Percentiles rank a stretch among this genome's conserved stretches.
phyloP scores from a whole-genome alignment of 2,888 invertebrate genomes.

The Monochamus alternatus region DNA sequence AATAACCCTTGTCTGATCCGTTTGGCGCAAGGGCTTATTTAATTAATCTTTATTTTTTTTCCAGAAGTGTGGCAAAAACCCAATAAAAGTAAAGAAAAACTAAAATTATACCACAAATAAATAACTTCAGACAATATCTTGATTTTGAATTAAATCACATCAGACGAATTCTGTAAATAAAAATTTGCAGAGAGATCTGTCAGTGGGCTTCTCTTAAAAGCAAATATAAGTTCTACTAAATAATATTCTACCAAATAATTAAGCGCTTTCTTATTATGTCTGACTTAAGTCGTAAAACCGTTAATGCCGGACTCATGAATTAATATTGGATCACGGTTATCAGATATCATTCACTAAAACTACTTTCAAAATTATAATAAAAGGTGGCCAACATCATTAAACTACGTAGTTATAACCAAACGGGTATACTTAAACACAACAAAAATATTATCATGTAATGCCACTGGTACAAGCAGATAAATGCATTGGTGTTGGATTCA shows the following conservation, averaged over 20 bases:
- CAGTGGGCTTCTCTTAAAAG: too few species aligned
- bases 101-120: too few species aligned
- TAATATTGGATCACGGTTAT: constrained; percentile 1
- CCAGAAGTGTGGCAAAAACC: too few species aligned
- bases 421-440: not conserved
- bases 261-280: not conserved
- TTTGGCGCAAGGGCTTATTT: too few species aligned
- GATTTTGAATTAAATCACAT: too few species aligned
- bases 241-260: not conserved
- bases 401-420: not conserved
- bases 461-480: constrained; percentile 29
- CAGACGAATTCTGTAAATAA: too few species aligned
- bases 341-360: constrained; percentile 7
- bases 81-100: too few species aligned
- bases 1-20: too few species aligned
- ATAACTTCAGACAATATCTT: too few species aligned
- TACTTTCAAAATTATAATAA: constrained; percentile 18
- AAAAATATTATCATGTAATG: constrained; percentile 28
- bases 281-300: not conserved
- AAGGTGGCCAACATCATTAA: constrained; percentile 2
- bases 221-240: not conserved
- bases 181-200: too few species aligned
- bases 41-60: too few species aligned
- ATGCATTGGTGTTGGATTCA: constrained; percentile 17
- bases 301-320: constrained; percentile 3